Base-by-base conservation (phyloP, 2,113 vertebrate genomes). In the Oxyura jamaicensis region DNA sequence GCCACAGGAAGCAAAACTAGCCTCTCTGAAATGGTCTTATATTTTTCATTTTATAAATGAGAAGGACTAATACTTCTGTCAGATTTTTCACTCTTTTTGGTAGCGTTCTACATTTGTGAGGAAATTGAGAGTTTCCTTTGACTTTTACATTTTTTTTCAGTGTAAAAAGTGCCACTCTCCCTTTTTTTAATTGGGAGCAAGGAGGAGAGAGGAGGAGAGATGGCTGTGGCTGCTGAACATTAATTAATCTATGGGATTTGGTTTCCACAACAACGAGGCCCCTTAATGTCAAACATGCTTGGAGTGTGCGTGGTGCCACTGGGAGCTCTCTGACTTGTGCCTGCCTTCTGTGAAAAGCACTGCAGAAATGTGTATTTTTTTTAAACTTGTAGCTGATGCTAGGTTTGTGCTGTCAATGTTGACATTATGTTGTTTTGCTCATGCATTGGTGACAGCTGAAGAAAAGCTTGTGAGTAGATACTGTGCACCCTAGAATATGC, bases 231-330 rank as follows among this genome's bases (percentile, higher is more conserved):
- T 94, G 88, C 88, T 88, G 65, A 88, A 59, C 94, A 76, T 89
- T 90, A 96, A 87, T 95, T 85, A 96, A 83, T 81, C 79, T 60
- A 48, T 88, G 84, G 94, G 84, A 88, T 83, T 79, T 91, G 83
- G 96, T 95, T 97, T 95, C 96, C 95, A 96, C 66, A 95, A 92
- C 91, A 96, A 95, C 92, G 82, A 93, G 71, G 28, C 85, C 88
- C 74, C 90, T 97, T 97, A 97, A 97, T 97, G 94, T 93, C 96
- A 97, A 93, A 94, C 84, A 95, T 16, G 95, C 84, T 60, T 68
- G 78, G 95, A 95, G 93, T 14, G 92, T 96, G 94, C 55, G 36
- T 36, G 60, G 88, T 52, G 79, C 72, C 90, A 62, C 88, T 81
- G 78, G 62, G 86, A 96, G 92, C 90, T 92, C 33, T n/a, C 18